Evolutionary conservation across 2,797 vertebrate species (phyloP).

Genomic region (Percopsis omiscomaycus): DNA sequence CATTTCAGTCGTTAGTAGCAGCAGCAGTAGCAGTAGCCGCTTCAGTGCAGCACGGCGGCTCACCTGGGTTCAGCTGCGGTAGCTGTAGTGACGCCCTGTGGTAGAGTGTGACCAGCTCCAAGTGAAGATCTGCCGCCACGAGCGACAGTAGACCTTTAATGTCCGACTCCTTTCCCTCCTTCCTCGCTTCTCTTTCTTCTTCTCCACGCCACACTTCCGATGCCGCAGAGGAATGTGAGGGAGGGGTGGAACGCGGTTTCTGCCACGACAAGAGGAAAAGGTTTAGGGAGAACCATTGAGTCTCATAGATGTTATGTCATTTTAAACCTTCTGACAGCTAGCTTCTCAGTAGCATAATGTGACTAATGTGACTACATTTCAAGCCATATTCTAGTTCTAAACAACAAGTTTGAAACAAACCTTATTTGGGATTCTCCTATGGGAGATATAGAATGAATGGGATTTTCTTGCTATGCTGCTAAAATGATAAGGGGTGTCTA

Average conservation of each 20-base stretch:
- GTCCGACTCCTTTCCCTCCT: constrained; percentile 31
- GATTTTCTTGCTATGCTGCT: too few species aligned
- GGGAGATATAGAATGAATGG: too few species aligned
- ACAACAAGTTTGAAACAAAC: too few species aligned
- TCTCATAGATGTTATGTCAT: too few species aligned
- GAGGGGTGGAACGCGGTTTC: constrained; percentile 29
- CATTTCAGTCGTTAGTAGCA: background rate
- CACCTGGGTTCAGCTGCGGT: constrained; percentile 73
- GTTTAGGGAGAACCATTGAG: background rate
- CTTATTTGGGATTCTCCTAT: too few species aligned
- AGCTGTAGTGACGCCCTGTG: constrained; percentile 85
- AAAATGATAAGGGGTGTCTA: too few species aligned
- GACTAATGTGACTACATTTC: too few species aligned
- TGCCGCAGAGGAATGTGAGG: constrained; percentile 2
- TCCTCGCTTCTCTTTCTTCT: constrained; percentile 9
- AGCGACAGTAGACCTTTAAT: constrained; percentile 39
- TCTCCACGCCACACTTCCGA: constrained; percentile 28
- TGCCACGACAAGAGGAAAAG: constrained; percentile 34
- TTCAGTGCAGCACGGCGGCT: constrained; percentile 21
- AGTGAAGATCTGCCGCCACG: constrained; percentile 83
- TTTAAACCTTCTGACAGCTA: too few species aligned
- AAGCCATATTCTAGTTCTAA: too few species aligned
- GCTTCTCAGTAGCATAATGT: too few species aligned
- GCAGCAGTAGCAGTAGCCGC: background rate
- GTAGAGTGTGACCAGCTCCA: constrained; percentile 84